Conservation (phyloP, 1,140 invertebrate genomes). For the Trichogramma pretiosum region DNA sequence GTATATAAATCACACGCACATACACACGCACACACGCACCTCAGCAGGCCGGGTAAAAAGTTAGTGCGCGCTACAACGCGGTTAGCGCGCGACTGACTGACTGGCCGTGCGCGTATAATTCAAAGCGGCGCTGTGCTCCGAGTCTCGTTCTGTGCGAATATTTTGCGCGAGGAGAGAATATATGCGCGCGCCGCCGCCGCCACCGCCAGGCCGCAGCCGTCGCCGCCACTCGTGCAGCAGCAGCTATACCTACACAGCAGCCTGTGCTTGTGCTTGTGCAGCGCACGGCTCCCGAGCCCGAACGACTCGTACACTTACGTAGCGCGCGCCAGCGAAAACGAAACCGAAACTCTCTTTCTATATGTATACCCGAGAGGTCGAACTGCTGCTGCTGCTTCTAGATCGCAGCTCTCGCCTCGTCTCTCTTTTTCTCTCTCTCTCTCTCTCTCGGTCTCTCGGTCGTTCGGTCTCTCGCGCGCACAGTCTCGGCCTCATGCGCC, state of each 20-base stretch:
- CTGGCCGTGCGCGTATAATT: not conserved
- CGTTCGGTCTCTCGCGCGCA: too few relatives aligned
- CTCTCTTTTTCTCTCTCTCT: too few relatives aligned
- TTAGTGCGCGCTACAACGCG: conserved; percentile 31
- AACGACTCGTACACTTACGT: conserved; percentile 3
- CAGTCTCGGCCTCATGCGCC: too few relatives aligned
- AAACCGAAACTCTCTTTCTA: conserved; percentile 35
- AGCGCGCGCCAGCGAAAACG: conserved; percentile 30
- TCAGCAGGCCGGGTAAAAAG: conserved; percentile 14
- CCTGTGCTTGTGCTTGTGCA: conserved; percentile 1
- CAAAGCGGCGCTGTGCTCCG: too few relatives aligned
- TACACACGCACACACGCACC: not conserved
- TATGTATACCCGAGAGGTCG: too few relatives aligned
- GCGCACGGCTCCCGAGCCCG: conserved; percentile 1
- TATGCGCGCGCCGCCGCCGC: conserved; percentile 9
- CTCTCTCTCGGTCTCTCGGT: too few relatives aligned
- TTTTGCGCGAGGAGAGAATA: conserved; percentile 16
- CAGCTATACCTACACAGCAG: conserved; percentile 1
- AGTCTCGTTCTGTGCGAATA: too few relatives aligned
- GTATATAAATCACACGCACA: too few relatives aligned
- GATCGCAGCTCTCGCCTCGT: too few relatives aligned
- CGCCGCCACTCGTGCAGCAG: too few relatives aligned
- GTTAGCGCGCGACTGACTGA: conserved; percentile 36
- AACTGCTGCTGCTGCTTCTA: too few relatives aligned
- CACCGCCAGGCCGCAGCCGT: too few relatives aligned